Evolutionary conservation across 2,797 vertebrate species (phyloP).

Genomic region (Antrozous pallidus): DNA sequence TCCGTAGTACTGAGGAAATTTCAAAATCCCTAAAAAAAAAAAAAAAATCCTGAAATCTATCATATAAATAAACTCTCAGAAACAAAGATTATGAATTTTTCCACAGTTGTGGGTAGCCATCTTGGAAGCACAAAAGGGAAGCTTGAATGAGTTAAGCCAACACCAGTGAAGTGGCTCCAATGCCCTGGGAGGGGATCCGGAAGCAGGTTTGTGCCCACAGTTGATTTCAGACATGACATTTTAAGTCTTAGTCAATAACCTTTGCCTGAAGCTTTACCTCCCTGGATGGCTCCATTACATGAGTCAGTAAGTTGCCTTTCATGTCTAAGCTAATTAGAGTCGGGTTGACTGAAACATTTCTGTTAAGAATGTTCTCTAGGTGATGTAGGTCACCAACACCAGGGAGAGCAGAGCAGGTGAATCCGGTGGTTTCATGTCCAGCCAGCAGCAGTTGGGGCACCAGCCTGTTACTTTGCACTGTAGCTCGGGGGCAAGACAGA

Average conservation of each 20-base stretch:
- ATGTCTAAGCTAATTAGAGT: neutral
- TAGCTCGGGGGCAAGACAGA: slow-evolving; percentile 89
- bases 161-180: neutral
- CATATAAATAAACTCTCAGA: neutral
- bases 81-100: neutral
- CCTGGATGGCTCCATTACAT: neutral
- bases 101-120: neutral
- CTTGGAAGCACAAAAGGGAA: neutral
- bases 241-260: neutral
- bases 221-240: neutral
- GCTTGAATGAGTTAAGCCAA: neutral
- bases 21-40: neutral
- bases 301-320: neutral
- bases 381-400: neutral
- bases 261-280: neutral
- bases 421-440: no score
- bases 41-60: neutral
- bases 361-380: neutral
- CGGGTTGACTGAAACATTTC: neutral
- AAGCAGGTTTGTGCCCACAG: neutral
- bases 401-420: neutral
- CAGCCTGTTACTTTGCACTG: neutral
- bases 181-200: neutral
- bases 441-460: neutral
- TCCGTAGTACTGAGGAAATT: neutral